Evolutionary conservation across 2,888 invertebrate genomes (phyloP), one percentile per base, ranked within the genome.

Genomic region (Cantharis flavilabris): DNA sequence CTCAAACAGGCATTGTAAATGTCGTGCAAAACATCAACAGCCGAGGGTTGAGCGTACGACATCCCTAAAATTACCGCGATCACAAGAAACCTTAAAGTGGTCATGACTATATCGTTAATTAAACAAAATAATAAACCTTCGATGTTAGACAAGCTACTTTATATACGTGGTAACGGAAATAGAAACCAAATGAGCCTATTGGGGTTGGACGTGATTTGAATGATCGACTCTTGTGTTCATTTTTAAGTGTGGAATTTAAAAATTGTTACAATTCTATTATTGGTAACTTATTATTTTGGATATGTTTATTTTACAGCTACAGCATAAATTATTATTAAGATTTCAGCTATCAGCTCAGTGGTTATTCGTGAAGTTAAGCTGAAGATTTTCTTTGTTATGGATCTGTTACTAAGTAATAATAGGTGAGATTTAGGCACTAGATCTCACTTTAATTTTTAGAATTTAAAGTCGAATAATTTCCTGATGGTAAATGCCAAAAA

Each of bases 1-100:
- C 92, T 92, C 70, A 94, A 86, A 84, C 94, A 94, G 86, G 91
- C 90, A 72, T 90, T 88, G 86, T 94, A 94, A 88, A 94, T 92
- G 84, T 93, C 93, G 80, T 89, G 89, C 16, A 92, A 89, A 84
- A 94, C 87, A 80, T 91, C 92, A 3, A 92, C 89, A 2, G 93
- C 94, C n/a, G 93, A 91, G 63, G 82, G 84, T 69, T 84, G 82
- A 4, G 86, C 85, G 11, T 77, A 75, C 7, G 77, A 26, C 33
- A 74, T 72, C 76, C 74, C 78, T 33, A 78, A 14, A 26, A 72
- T 70, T 14, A 74, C n/a, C 9, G 71, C 73, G 28, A 69, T 75
- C 63, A 73, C 62, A 72, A 79, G 49, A 13, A 71, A 64, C 67
- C 73, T 75, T 33, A 79, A 73, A 20, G 67, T 65, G 72, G 75